phyloP scores from a whole-genome alignment of 2,888 invertebrate species.

The Elysia crispata region DNA sequence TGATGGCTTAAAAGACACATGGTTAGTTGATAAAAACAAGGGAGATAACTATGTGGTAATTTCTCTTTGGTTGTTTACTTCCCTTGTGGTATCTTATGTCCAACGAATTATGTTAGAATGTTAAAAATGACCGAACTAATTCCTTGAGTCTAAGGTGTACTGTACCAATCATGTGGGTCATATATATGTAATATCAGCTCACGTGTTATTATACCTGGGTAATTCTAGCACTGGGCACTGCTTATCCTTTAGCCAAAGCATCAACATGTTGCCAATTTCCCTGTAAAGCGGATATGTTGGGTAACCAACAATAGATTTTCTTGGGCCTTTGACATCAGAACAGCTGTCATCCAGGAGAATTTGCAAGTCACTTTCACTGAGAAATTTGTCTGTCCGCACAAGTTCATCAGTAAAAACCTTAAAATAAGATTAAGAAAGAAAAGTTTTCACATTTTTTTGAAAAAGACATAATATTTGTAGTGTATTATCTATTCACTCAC shows the following conservation, averaged over 20 bases:
- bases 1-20: too few species aligned
- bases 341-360: conserved; percentile 54
- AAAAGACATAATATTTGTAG: too few species aligned
- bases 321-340: conserved; percentile 49
- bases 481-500: too few species aligned
- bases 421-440: background rate
- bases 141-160: too few species aligned
- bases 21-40: too few species aligned
- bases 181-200: too few species aligned
- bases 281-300: conserved; percentile 70
- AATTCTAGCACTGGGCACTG: conserved; percentile 70
- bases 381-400: conserved; percentile 57
- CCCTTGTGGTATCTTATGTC: too few species aligned
- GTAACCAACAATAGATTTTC: conserved; percentile 69
- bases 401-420: conserved; percentile 65
- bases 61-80: too few species aligned
- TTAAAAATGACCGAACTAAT: too few species aligned
- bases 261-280: conserved; percentile 67
- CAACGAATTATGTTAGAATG: too few species aligned
- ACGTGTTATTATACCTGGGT: conserved; percentile 60
- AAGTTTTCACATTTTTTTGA: background rate
- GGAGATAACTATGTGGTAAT: too few species aligned
- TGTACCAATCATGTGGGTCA: too few species aligned
- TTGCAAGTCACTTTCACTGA: conserved; percentile 58
- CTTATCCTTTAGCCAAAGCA: conserved; percentile 69